Percentiles rank a stretch among this genome's conserved stretches.
phyloP scores from a whole-genome alignment of 2,797 vertebrate species.

The Coregonus sp. region DNA sequence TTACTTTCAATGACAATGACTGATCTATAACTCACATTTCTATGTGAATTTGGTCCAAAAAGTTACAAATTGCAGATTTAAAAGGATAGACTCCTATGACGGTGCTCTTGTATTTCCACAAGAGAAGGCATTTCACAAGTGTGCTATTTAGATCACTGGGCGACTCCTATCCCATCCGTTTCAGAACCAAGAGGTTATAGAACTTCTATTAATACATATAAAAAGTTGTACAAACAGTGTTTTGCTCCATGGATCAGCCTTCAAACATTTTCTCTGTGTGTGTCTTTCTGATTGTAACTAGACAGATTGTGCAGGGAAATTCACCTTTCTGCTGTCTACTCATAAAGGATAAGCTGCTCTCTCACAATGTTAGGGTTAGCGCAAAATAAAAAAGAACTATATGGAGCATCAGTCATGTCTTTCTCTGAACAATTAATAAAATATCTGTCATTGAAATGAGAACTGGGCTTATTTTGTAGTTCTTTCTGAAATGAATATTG shows the following conservation, averaged over 20 bases:
- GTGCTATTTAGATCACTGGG: background rate
- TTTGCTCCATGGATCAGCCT: constrained; percentile 19
- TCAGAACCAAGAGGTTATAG: background rate
- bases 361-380: constrained; percentile 45
- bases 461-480: background rate
- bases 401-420: constrained; percentile 43
- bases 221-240: background rate
- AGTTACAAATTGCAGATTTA: background rate
- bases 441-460: constrained; percentile 14
- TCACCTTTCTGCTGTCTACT: constrained; percentile 11
- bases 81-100: background rate
- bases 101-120: background rate
- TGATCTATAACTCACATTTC: no score
- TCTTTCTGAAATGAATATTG: background rate
- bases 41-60: no score
- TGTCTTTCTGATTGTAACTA: constrained; percentile 1
- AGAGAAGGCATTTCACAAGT: background rate
- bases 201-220: constrained; percentile 5
- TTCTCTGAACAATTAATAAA: constrained; percentile 63
- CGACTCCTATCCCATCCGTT: background rate
- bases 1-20: no score
- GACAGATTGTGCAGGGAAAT: constrained; percentile 21
- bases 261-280: background rate
- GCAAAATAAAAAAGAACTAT: constrained; percentile 7
- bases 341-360: constrained; percentile 36